phyloP scores from a whole-genome alignment of 2,797 vertebrate species.

The Spea hammondii region DNA sequence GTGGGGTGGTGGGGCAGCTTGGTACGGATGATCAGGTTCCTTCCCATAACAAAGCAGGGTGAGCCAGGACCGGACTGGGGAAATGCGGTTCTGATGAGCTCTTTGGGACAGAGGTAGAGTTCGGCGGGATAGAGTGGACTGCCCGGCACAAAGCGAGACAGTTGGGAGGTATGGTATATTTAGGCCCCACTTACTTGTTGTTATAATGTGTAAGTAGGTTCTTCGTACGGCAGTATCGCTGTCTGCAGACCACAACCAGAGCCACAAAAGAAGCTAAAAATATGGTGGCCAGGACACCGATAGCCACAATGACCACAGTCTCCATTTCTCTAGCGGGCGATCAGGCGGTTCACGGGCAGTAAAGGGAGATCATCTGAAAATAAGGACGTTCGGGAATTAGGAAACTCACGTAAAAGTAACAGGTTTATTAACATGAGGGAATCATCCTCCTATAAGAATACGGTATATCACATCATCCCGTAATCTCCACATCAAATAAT shows the following conservation, averaged over 20 bases:
- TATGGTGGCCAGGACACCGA: conserved; percentile 90
- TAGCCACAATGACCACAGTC: conserved; percentile 95
- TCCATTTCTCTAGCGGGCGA: conserved; percentile 73
- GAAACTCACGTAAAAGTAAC: neutral
- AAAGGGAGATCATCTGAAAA: conserved; percentile 33
- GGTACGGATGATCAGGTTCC: too few relatives aligned
- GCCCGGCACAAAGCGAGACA: too few relatives aligned
- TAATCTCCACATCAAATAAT: too few relatives aligned
- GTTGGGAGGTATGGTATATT: neutral
- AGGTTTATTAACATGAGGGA: too few relatives aligned
- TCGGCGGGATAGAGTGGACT: too few relatives aligned
- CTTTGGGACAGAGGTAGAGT: too few relatives aligned
- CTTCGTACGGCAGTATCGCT: conserved; percentile 88
- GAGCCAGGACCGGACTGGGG: too few relatives aligned
- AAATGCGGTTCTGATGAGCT: too few relatives aligned
- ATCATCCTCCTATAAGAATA: too few relatives aligned
- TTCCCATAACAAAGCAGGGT: too few relatives aligned
- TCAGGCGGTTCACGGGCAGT: conserved; percentile 5
- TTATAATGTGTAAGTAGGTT: conserved; percentile 84
- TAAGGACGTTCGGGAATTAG: neutral
- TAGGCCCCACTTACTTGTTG: conserved; percentile 81
- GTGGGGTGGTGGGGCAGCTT: too few relatives aligned
- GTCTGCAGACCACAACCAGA: conserved; percentile 89
- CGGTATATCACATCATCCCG: too few relatives aligned
- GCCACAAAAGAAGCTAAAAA: conserved; percentile 93